Evolutionary conservation across 2,797 vertebrate species (phyloP).

Genomic region (Calcarius lapponicus): DNA sequence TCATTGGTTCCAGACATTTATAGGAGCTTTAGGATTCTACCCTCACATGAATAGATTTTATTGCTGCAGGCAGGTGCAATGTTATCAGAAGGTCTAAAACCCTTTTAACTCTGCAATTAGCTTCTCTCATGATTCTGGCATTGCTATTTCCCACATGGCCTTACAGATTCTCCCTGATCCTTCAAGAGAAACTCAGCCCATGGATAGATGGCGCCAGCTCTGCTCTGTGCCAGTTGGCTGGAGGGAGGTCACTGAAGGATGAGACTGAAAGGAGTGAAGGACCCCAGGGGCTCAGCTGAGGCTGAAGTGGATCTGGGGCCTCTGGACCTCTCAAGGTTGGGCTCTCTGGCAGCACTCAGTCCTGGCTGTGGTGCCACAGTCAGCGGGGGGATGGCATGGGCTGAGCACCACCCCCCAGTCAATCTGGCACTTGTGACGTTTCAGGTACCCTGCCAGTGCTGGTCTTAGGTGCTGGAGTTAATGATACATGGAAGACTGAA

Average conservation of each 20-base stretch:
- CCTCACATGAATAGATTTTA: background rate
- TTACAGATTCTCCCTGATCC: background rate
- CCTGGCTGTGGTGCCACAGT: accelerated
- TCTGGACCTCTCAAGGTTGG: background rate
- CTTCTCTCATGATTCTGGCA: background rate
- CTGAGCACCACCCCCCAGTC: accelerated
- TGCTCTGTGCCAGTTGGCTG: accelerated
- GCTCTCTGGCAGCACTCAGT: background rate
- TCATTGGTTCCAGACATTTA: background rate
- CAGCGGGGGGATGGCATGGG: accelerated
- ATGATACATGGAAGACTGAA: background rate
- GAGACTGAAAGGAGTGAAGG: background rate
- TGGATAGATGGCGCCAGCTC: background rate
- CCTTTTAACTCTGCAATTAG: background rate
- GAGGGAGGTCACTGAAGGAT: background rate
- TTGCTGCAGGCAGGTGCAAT: background rate
- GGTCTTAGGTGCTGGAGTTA: background rate
- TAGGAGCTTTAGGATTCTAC: background rate
- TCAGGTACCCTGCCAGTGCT: background rate
- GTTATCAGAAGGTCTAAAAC: background rate
- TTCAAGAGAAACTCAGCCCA: background rate
- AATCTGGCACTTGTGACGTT: background rate
- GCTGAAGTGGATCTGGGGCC: background rate
- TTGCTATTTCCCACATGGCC: background rate
- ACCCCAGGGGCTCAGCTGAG: background rate